phyloP scores from a whole-genome alignment of 2,113 vertebrate genomes.

The Uria aalge region DNA sequence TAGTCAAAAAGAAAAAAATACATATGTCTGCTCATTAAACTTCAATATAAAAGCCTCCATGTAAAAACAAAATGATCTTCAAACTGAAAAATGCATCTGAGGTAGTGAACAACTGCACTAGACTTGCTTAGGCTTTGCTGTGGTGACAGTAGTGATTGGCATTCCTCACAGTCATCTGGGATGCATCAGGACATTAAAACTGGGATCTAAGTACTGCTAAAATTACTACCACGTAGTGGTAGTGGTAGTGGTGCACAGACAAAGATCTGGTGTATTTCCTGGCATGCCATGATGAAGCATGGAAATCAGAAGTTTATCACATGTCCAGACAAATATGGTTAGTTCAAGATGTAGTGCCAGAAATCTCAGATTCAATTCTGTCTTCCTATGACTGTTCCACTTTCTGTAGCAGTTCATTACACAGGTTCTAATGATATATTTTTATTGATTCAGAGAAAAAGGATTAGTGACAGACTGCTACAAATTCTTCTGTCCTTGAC shows the following conservation, averaged over 20 bases:
- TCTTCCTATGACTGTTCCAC: not conserved
- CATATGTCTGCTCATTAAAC: not conserved
- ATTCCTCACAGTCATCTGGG: not conserved
- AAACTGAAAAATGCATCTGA: not conserved
- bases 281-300: not conserved
- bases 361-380: not conserved
- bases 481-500: slow-evolving; percentile 13
- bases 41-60: not conserved
- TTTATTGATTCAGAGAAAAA: slow-evolving; percentile 42
- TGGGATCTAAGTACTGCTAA: not conserved
- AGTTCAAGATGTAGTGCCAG: not conserved
- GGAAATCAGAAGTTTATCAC: not conserved
- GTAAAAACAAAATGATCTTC: not conserved
- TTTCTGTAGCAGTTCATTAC: not conserved
- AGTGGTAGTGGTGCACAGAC: too few species aligned
- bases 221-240: not conserved
- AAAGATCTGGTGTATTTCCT: not conserved
- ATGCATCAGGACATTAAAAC: not conserved
- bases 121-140: not conserved
- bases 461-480: not conserved
- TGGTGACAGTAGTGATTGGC: not conserved
- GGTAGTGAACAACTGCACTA: not conserved
- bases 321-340: not conserved
- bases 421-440: not conserved
- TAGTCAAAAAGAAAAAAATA: not conserved